A percentile compares a stretch with the other conserved stretches of the same genome.
Conservation (phyloP, 2,113 vertebrate species). For the Platichthys stellatus region DNA sequence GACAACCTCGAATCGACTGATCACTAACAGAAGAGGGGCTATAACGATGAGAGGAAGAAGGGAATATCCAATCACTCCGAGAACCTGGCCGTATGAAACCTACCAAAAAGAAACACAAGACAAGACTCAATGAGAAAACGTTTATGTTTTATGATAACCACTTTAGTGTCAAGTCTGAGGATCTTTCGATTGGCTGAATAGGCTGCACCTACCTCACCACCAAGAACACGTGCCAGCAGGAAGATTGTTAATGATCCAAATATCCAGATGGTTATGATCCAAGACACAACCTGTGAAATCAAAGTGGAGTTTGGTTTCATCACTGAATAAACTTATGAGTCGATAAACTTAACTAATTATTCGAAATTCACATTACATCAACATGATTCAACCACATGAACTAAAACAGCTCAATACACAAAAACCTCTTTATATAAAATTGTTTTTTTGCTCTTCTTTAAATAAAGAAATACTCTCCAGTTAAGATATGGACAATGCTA, state of each 20-base stretch:
- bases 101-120: conserved; percentile 57
- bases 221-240: conserved; percentile 95
- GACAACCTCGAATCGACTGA: conserved; percentile 92
- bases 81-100: conserved; percentile 98
- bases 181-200: background rate
- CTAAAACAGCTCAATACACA: background rate
- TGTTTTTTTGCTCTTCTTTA: too few species aligned
- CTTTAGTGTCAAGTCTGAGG: background rate
- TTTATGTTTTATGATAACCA: background rate
- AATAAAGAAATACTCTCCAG: too few species aligned
- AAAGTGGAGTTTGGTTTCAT: background rate
- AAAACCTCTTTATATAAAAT: background rate
- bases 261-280: conserved; percentile 99
- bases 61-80: conserved; percentile 98
- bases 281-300: conserved; percentile 91
- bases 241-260: conserved; percentile 98
- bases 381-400: background rate
- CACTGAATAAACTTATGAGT: background rate
- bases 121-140: background rate
- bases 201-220: conserved; percentile 90
- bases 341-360: background rate
- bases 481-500: too few species aligned
- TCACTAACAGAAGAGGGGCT: conserved; percentile 92
- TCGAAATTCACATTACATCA: background rate
- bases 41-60: conserved; percentile 97